Percentiles rank a stretch among this genome's conserved stretches.
Conservation (phyloP, 2,113 vertebrate genomes). For the Dasyornis broadbenti region DNA sequence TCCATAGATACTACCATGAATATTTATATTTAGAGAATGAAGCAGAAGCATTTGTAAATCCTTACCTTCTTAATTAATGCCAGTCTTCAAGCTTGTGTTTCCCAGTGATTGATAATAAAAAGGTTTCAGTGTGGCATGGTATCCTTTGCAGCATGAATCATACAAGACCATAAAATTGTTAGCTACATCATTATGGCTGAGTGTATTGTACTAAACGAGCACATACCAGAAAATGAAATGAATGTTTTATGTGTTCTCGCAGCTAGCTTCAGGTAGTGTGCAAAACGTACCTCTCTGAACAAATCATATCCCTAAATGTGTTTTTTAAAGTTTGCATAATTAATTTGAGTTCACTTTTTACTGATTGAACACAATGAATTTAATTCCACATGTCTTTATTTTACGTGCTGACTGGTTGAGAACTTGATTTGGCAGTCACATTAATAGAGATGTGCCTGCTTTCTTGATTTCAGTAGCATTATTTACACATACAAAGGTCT, state of each 20-base stretch:
- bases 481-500: not conserved
- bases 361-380: constrained; percentile 4
- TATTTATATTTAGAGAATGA: constrained; percentile 61
- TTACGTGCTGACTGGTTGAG: not conserved
- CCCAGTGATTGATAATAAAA: constrained; percentile 64
- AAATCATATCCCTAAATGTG: not conserved
- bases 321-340: constrained; percentile 47
- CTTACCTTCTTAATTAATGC: constrained; percentile 57
- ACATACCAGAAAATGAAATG: constrained; percentile 25
- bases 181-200: constrained; percentile 56
- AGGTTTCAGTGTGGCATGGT: constrained; percentile 52
- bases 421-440: not conserved
- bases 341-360: constrained; percentile 21
- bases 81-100: constrained; percentile 54
- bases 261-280: constrained; percentile 39
- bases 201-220: constrained; percentile 47
- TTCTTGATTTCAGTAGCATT: not conserved
- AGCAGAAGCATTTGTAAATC: constrained; percentile 56
- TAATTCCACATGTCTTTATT: not conserved
- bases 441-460: not conserved
- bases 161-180: constrained; percentile 59
- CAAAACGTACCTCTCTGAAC: not conserved
- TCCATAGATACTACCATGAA: constrained; percentile 45
- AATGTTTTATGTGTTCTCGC: constrained; percentile 49
- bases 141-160: constrained; percentile 61